phyloP scores from a whole-genome alignment of 2,888 invertebrate species.

The Caradrina clavipalpis region DNA sequence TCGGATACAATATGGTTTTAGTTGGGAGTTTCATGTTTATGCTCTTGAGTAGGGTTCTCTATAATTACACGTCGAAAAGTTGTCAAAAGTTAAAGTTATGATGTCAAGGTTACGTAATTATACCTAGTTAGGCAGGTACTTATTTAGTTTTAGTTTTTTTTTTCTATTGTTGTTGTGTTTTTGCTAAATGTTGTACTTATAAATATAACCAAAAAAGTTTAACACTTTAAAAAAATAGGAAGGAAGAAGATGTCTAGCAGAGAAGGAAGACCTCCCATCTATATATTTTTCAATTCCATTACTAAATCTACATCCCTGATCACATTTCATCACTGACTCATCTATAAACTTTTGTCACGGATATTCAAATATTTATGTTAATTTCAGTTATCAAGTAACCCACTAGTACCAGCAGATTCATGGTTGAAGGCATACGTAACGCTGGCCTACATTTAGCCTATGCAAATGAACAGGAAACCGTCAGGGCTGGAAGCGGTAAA shows the following conservation, averaged over 20 bases:
- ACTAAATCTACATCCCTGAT: too few species aligned
- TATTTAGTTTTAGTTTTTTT: too few species aligned
- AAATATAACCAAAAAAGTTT: too few species aligned
- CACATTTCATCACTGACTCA: background rate
- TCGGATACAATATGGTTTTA: conserved; percentile 2
- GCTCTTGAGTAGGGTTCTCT: conserved; percentile 24
- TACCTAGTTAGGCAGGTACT: background rate
- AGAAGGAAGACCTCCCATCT: background rate
- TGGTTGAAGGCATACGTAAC: conserved; percentile 64
- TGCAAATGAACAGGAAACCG: conserved; percentile 76
- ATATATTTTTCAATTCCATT: too few species aligned
- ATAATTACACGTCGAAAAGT: background rate
- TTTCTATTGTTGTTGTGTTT: too few species aligned
- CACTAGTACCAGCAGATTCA: conserved; percentile 54
- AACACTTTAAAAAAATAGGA: too few species aligned
- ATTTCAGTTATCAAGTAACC: conserved; percentile 40
- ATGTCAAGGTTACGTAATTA: background rate
- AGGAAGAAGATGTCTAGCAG: background rate
- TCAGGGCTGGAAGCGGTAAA: conserved; percentile 68
- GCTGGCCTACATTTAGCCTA: conserved; percentile 76
- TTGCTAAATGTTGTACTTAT: too few species aligned
- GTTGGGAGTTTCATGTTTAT: background rate
- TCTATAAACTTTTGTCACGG: too few species aligned
- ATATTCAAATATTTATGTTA: conserved; percentile 8
- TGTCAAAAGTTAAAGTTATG: background rate